Evolutionary conservation across 53 echinoderm and acorn worm genomes (phyloP).

Genomic region (Zoroaster sp.): DNA sequence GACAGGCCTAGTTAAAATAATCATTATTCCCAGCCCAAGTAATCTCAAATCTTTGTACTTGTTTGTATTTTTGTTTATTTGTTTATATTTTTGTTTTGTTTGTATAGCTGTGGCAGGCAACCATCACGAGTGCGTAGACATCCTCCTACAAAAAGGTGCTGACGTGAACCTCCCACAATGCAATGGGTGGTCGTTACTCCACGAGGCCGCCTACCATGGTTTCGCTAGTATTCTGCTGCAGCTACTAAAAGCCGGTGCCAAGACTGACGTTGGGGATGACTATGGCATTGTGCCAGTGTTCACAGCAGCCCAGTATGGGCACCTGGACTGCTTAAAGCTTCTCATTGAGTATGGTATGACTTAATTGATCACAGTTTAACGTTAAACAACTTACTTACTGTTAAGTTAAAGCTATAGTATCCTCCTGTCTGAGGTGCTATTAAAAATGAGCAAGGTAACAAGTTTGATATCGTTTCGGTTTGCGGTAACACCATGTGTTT

Average conservation of each 20-base stretch:
- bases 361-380: neutral
- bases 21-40: too few relatives aligned
- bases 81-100: too few relatives aligned
- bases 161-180: conserved; percentile 47
- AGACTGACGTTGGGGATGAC: conserved; percentile 58
- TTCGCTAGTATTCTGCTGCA: conserved; percentile 34
- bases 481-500: too few relatives aligned
- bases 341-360: conserved; percentile 75
- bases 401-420: too few relatives aligned
- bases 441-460: too few relatives aligned
- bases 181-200: conserved; percentile 79
- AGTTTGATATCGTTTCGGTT: too few relatives aligned
- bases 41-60: too few relatives aligned
- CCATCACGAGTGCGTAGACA: conserved; percentile 66
- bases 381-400: too few relatives aligned
- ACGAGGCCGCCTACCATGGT: conserved; percentile 75
- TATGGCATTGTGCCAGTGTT: conserved; percentile 79
- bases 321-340: conserved; percentile 66
- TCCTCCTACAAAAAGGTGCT: conserved; percentile 59
- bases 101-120: conserved; percentile 74
- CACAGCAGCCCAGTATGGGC: conserved; percentile 83
- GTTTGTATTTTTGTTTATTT: too few relatives aligned
- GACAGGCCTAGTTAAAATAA: too few relatives aligned
- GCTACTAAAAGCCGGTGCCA: conserved; percentile 66
- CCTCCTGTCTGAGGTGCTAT: too few relatives aligned